A percentile compares a stretch with the other conserved stretches of the same genome.
phyloP scores from a whole-genome alignment of 37 sponge, comb jelly and placozoan genomes.

The Aphrocallistes beatrix region DNA sequence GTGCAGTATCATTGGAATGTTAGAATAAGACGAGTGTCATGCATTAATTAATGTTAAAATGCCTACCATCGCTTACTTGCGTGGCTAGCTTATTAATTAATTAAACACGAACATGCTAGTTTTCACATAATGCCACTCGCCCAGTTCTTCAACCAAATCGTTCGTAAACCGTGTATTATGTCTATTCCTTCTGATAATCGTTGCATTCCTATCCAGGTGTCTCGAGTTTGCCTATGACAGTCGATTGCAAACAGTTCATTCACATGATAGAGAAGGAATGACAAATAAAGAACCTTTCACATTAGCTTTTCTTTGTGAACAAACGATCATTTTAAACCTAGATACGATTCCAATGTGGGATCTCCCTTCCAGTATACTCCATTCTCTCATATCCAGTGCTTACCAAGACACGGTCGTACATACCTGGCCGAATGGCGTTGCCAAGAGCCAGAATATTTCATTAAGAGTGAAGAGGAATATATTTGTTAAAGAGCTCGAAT shows the following conservation, averaged over 20 bases:
- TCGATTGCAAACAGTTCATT: not conserved
- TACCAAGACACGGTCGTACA: not conserved
- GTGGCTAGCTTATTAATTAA: no score
- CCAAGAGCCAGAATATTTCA: not conserved
- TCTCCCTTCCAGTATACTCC: not conserved
- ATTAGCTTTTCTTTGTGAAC: not conserved
- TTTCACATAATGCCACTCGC: no score
- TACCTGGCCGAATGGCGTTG: not conserved
- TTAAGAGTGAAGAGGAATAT: not conserved
- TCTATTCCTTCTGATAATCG: no score
- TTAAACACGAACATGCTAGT: no score
- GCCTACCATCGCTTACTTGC: no score
- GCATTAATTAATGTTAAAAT: no score
- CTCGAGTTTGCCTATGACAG: not conserved
- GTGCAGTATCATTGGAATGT: no score
- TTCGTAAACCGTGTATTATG: no score
- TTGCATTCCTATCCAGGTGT: not conserved
- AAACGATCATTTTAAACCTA: not conserved
- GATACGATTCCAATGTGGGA: not conserved
- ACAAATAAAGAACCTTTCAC: not conserved
- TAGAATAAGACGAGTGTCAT: no score
- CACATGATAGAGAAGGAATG: not conserved
- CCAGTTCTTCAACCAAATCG: no score
- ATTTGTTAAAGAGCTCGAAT: not conserved
- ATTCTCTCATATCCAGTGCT: not conserved